Percentiles rank a stretch among this genome's conserved stretches.
phyloP scores from a whole-genome alignment of 2,888 invertebrate genomes.

The Apomyelois bistriatella region DNA sequence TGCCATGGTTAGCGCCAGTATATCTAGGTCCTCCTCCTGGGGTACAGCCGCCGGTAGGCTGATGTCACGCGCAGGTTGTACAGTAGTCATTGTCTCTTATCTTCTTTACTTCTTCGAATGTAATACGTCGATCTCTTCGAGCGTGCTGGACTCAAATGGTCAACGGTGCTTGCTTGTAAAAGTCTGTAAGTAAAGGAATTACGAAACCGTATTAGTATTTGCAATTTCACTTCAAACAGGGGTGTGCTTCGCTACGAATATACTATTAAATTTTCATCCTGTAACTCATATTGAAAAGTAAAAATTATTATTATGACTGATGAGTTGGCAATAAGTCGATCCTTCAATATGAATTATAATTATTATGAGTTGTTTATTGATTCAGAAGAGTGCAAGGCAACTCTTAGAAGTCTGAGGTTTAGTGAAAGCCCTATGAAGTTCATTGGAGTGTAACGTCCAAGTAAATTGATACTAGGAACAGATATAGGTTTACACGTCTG shows the following conservation, averaged over 20 bases:
- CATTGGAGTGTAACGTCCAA: conserved; percentile 40
- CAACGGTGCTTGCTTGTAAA: conserved; percentile 31
- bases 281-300: too few species aligned
- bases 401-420: not conserved
- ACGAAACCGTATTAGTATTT: conserved; percentile 55
- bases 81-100: conserved; percentile 52
- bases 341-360: not conserved
- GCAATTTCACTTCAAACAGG: conserved; percentile 34
- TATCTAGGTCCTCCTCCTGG: conserved; percentile 58
- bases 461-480: conserved; percentile 43
- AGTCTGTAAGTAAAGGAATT: conserved; percentile 59
- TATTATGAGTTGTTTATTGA: not conserved
- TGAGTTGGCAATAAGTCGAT: too few species aligned
- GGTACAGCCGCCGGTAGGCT: conserved; percentile 52
- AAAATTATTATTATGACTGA: too few species aligned
- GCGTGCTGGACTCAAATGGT: conserved; percentile 40
- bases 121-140: conserved; percentile 33
- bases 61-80: conserved; percentile 57
- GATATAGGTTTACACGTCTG: conserved; percentile 40
- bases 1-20: conserved; percentile 70
- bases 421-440: conserved; percentile 37
- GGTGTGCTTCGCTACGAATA: conserved; percentile 20
- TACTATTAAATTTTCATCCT: not conserved
- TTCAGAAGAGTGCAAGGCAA: too few species aligned
- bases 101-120: conserved; percentile 5